These are phyloP conservation scores for Drosophila bocqueti DNA, from an alignment of 1,140 invertebrate genomes.

Conservation along the genomic window DNA sequence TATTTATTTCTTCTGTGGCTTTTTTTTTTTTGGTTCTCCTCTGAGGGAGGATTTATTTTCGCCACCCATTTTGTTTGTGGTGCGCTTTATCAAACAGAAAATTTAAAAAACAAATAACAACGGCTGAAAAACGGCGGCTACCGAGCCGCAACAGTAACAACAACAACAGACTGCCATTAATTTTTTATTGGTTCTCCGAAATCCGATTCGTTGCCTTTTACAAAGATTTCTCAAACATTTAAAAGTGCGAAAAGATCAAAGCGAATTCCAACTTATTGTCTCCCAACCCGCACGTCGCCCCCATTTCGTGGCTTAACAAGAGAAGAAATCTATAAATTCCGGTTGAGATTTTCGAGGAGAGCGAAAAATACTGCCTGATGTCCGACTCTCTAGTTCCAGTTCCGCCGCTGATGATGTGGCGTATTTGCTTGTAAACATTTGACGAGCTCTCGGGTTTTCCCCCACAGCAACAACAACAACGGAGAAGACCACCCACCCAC, in stretches of 20 bases:
- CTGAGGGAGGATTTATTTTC: constrained; percentile 55
- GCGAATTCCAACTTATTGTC: constrained; percentile 81
- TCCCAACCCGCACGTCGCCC: constrained; percentile 19
- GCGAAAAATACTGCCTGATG: constrained; percentile 9
- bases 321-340: constrained; percentile 58
- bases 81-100: constrained; percentile 82
- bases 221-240: constrained; percentile 83
- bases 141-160: constrained; percentile 22
- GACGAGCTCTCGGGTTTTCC: constrained; percentile 50
- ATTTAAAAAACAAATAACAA: constrained; percentile 82
- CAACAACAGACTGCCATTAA: constrained; percentile 69
- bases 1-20: constrained; percentile 41
- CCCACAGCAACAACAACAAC: not conserved
- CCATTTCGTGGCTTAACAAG: constrained; percentile 55
- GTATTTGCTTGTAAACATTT: constrained; percentile 83
- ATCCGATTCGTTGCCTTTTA: constrained; percentile 80
- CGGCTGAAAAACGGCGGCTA: constrained; percentile 27
- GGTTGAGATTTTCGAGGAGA: constrained; percentile 41
- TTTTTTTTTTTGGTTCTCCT: not conserved
- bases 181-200: constrained; percentile 82
- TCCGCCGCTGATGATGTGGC: constrained; percentile 61
- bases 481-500: constrained; percentile 35
- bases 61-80: constrained; percentile 80
- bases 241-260: constrained; percentile 84
- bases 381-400: constrained; percentile 15